These are phyloP conservation scores for Oscheius onirici DNA, from an alignment of 2,888 invertebrate genomes.

Conservation along the genomic window DNA sequence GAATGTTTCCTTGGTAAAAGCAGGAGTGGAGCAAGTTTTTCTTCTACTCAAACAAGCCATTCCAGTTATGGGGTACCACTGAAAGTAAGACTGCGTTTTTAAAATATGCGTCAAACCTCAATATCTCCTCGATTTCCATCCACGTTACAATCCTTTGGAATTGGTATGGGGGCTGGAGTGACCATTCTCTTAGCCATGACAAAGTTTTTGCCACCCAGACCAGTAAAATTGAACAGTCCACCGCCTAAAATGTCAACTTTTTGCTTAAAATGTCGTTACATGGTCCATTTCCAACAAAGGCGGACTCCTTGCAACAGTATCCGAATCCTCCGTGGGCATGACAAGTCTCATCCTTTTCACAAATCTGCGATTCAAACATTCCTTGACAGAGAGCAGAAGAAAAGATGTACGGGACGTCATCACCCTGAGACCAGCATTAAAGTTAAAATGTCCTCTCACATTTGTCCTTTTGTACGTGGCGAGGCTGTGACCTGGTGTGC, in stretches of 20 bases:
- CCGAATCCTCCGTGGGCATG: conserved; percentile 25
- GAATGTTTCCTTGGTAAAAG: neutral
- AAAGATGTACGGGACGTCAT: conserved; percentile 30
- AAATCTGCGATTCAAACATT: conserved; percentile 21
- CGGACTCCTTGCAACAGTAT: conserved; percentile 26
- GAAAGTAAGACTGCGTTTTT: neutral
- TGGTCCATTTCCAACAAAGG: conserved; percentile 30
- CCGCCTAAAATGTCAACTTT: neutral
- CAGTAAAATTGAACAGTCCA: conserved; percentile 31
- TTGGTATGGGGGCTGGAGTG: conserved; percentile 11
- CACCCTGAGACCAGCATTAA: conserved; percentile 13
- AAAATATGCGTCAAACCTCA: neutral
- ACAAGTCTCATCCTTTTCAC: conserved; percentile 27
- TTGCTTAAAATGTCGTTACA: conserved; percentile 3
- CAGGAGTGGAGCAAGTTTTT: conserved; percentile 15
- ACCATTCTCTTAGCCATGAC: conserved; percentile 7
- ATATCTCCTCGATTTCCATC: conserved; percentile 25
- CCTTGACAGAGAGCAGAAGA: conserved; percentile 24
- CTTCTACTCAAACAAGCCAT: conserved; percentile 31
- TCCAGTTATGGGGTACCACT: conserved; percentile 27
- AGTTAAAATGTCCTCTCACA: neutral
- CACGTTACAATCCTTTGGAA: conserved; percentile 29
- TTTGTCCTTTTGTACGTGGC: conserved; percentile 21
- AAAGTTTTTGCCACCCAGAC: conserved; percentile 26
- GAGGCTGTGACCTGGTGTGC: conserved; percentile 7